Conservation (phyloP, 2,888 invertebrate species). For the Diplolepis rosae region DNA sequence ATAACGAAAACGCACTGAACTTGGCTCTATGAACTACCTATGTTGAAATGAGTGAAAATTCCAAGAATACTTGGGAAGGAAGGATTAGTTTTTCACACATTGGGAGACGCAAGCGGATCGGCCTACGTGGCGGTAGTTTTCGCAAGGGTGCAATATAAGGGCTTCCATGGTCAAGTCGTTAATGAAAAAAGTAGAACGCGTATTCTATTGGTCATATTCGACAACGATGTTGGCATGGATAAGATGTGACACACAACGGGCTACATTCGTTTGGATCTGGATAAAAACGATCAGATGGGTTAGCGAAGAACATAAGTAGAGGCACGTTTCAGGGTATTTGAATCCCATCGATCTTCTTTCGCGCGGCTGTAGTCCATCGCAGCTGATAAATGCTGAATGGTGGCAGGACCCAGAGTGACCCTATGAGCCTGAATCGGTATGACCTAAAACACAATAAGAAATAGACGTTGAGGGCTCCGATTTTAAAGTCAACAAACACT, state of each 20-base stretch:
- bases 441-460: conserved; percentile 50
- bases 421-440: conserved; percentile 41
- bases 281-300: conserved; percentile 51
- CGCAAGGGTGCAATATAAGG: background rate
- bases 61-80: conserved; percentile 39
- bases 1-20: background rate
- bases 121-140: conserved; percentile 52
- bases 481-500: background rate
- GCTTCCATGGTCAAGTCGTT: conserved; percentile 46
- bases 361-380: conserved; percentile 55
- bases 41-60: conserved; percentile 36
- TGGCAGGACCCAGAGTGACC: conserved; percentile 63
- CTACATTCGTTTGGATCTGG: conserved; percentile 55
- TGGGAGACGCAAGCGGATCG: conserved; percentile 53
- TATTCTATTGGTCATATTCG: conserved; percentile 57
- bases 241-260: conserved; percentile 49
- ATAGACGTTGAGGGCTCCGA: no score
- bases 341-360: conserved; percentile 65
- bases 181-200: conserved; percentile 44
- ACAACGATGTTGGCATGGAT: conserved; percentile 36
- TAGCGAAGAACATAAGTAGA: conserved; percentile 46
- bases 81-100: conserved; percentile 49
- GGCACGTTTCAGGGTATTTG: conserved; percentile 56
- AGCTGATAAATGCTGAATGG: conserved; percentile 57
- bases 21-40: conserved; percentile 15